Percentiles rank a stretch among this genome's conserved stretches.
Evolutionary conservation across 53 echinoderm and acorn worm genomes (phyloP).

Genomic region (Zoroaster sp.): DNA sequence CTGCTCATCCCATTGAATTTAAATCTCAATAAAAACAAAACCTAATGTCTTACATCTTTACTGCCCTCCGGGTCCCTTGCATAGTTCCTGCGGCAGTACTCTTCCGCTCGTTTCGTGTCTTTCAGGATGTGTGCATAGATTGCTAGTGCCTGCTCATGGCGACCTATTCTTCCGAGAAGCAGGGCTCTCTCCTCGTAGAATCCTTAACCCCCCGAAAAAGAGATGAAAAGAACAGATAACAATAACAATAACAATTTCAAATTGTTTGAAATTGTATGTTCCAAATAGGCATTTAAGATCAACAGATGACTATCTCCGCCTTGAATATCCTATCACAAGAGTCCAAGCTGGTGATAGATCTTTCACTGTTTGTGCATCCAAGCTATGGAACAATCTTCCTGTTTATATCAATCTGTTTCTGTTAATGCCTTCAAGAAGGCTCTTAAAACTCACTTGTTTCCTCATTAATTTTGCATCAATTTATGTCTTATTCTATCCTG

Average conservation of each 20-base stretch:
- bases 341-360: no score
- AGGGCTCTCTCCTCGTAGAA: constrained; percentile 97
- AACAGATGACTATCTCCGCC: no score
- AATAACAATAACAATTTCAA: background rate
- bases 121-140: constrained; percentile 95
- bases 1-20: background rate
- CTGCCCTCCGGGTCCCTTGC: constrained; percentile 58
- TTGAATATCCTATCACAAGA: no score
- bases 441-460: no score
- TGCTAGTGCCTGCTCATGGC: constrained; percentile 93
- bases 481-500: no score
- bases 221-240: background rate
- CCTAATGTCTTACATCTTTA: constrained; percentile 66
- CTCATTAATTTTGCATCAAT: no score
- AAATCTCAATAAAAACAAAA: background rate
- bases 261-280: no score
- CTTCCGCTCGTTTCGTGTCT: constrained; percentile 84
- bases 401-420: no score
- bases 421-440: no score
- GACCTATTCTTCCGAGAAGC: constrained; percentile 77
- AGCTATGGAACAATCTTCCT: no score
- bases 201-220: constrained; percentile 37
- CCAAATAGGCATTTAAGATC: no score
- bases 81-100: constrained; percentile 66
- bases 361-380: no score